These are phyloP conservation scores for Bombyx mori DNA, from an alignment of 1,140 invertebrate genomes.

Conservation along the genomic window ASM3026992v2 NC_085124.1:7434001-7434500, in stretches of 20 bases:
- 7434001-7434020: too few relatives aligned
- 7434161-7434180: too few relatives aligned
- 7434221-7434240: not conserved
- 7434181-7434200: too few relatives aligned
- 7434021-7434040: too few relatives aligned
- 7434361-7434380: slow-evolving; percentile 48
- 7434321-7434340: slow-evolving; percentile 47
- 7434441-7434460: slow-evolving; percentile 67
- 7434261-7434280: slow-evolving; percentile 12
- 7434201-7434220: too few relatives aligned
- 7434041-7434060: too few relatives aligned
- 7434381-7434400: slow-evolving; percentile 52
- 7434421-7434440: slow-evolving; percentile 57
- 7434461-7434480: slow-evolving; percentile 58
- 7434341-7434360: slow-evolving; percentile 42
- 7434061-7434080: too few relatives aligned
- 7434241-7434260: not conserved
- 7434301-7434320: slow-evolving; percentile 37
- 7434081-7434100: too few relatives aligned
- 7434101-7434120: too few relatives aligned
- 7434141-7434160: too few relatives aligned
- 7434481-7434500: slow-evolving; percentile 14
- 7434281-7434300: slow-evolving; percentile 45
- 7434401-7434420: slow-evolving; percentile 55
- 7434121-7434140: too few relatives aligned